These are phyloP conservation scores for Melangyna quadrimaculata DNA, from an alignment of 2,888 invertebrate genomes.

Conservation along the genomic window DNA sequence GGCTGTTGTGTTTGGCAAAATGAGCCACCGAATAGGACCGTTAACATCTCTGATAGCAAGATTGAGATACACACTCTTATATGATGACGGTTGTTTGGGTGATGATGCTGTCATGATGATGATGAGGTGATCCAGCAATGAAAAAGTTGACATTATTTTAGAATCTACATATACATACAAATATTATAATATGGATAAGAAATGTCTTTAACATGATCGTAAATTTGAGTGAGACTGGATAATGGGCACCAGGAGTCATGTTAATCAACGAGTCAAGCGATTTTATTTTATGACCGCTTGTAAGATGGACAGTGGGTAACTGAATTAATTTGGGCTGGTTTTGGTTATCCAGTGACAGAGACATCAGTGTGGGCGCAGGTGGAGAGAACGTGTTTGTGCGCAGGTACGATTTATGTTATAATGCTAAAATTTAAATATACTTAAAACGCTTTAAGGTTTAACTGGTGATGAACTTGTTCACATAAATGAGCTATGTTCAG, in stretches of 20 bases:
- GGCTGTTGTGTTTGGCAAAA: constrained; percentile 51
- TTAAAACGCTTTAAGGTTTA: neutral
- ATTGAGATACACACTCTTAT: neutral
- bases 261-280: constrained; percentile 58
- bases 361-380: neutral
- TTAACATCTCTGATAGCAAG: constrained; percentile 40
- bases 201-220: constrained; percentile 66
- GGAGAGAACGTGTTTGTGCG: neutral
- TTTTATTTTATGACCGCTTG: constrained; percentile 64
- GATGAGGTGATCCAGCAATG: neutral
- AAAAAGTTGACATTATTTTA: constrained; percentile 46
- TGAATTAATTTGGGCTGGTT: constrained; percentile 26
- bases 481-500: too few species aligned
- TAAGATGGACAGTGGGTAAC: constrained; percentile 12
- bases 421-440: neutral
- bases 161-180: neutral
- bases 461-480: neutral
- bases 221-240: constrained; percentile 49
- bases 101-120: neutral
- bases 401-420: neutral
- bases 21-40: constrained; percentile 29
- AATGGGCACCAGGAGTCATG: constrained; percentile 68
- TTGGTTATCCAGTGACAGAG: neutral
- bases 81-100: neutral
- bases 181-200: constrained; percentile 35